These are phyloP conservation scores for Malaclemys terrapin DNA, from an alignment of 2,113 vertebrate species.

Conservation along the genomic window DNA sequence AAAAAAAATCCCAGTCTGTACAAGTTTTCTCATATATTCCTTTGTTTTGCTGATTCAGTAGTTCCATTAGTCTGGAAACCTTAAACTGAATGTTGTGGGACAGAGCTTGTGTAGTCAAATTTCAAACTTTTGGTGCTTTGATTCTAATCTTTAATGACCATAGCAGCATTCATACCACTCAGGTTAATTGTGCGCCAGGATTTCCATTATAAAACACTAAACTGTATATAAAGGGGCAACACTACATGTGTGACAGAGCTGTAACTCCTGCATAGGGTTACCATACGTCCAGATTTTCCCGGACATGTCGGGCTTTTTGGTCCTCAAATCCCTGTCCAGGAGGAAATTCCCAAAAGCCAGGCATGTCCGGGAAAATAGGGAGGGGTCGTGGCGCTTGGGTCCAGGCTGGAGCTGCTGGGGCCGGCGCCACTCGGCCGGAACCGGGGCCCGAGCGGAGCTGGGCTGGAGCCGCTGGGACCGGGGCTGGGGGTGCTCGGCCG, in stretches of 20 bases:
- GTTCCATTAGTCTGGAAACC: conserved; percentile 13
- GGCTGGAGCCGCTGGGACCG: too few relatives aligned
- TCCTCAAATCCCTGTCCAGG: too few relatives aligned
- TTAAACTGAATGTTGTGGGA: background rate
- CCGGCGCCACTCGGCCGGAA: too few relatives aligned
- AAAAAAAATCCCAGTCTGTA: background rate
- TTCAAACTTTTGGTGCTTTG: background rate
- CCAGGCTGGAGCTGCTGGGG: too few relatives aligned
- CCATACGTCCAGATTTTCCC: too few relatives aligned
- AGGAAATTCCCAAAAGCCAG: too few relatives aligned
- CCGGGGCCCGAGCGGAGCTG: too few relatives aligned
- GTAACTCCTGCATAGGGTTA: background rate
- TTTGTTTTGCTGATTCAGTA: conserved; percentile 25
- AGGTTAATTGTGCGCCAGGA: background rate
- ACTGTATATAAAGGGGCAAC: background rate
- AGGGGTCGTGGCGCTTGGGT: too few relatives aligned
- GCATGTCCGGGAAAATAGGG: too few relatives aligned
- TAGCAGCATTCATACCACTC: background rate
- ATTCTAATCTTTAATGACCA: background rate
- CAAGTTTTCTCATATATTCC: conserved; percentile 30
- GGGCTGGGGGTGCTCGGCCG: too few relatives aligned
- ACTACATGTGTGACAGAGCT: background rate
- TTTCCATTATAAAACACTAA: background rate
- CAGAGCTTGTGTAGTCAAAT: background rate
- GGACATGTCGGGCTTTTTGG: too few relatives aligned